A percentile compares a stretch with the other conserved stretches of the same genome.
Evolutionary conservation across 2,888 invertebrate genomes (phyloP).

Genomic region (Orthosia incerta): DNA sequence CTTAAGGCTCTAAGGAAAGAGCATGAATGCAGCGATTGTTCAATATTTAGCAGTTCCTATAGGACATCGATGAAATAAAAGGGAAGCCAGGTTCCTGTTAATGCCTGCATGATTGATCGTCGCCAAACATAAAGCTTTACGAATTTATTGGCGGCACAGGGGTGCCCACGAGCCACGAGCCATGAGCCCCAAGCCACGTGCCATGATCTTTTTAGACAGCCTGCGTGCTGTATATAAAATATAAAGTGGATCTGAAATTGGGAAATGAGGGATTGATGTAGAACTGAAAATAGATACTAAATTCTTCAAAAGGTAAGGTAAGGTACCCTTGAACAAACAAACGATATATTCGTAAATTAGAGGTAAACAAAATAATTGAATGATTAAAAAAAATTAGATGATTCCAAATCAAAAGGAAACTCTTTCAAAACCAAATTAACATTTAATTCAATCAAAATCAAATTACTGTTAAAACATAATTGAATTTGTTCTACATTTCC

Average conservation of each 20-base stretch:
- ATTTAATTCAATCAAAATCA: slow-evolving; percentile 22
- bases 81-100: slow-evolving; percentile 46
- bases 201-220: slow-evolving; percentile 23
- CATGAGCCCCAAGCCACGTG: slow-evolving; percentile 20
- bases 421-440: slow-evolving; percentile 1
- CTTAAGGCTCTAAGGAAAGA: slow-evolving; percentile 12
- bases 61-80: slow-evolving; percentile 58
- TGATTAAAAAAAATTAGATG: too few relatives aligned
- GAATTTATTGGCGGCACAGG: slow-evolving; percentile 57
- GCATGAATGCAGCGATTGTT: slow-evolving; percentile 11
- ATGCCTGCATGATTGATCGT: slow-evolving; percentile 63
- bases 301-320: neutral
- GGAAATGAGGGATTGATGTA: neutral
- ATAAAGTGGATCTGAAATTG: slow-evolving; percentile 42
- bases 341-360: too few relatives aligned
- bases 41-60: slow-evolving; percentile 46
- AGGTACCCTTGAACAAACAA: too few relatives aligned
- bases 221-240: slow-evolving; percentile 37
- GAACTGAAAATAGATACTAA: neutral
- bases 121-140: slow-evolving; percentile 54
- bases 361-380: too few relatives aligned
- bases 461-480: slow-evolving; percentile 28
- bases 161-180: slow-evolving; percentile 7
- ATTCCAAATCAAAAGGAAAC: neutral
- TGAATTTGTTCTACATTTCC: slow-evolving; percentile 38